Conservation (phyloP, 2,113 vertebrate species). For the Hippocampus comes region DNA sequence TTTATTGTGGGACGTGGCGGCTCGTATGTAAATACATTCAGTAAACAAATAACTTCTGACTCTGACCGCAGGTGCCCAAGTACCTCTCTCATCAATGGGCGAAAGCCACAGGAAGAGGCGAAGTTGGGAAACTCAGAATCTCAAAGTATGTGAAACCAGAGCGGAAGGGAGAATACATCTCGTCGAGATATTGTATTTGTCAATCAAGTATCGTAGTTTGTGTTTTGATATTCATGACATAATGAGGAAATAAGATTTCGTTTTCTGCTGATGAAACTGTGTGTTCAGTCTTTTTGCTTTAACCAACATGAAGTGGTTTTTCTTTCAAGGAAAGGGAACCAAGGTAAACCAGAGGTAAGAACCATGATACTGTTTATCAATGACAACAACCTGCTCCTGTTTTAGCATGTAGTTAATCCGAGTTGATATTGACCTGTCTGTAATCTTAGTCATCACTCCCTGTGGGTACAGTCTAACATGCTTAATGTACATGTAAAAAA, state of each 20-base stretch:
- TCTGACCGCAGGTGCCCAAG: constrained; percentile 69
- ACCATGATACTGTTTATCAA: not conserved
- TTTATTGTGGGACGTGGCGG: not conserved
- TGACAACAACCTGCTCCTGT: not conserved
- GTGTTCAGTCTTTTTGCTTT: too few species aligned
- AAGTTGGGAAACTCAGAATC: constrained; percentile 93
- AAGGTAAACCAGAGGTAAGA: constrained; percentile 75
- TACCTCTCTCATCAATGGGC: constrained; percentile 89
- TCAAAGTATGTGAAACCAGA: constrained; percentile 81
- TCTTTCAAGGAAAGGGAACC: constrained; percentile 65
- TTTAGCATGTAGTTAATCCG: too few species aligned
- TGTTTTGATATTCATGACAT: not conserved
- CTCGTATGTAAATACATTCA: not conserved
- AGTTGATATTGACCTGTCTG: not conserved
- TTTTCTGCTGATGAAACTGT: not conserved
- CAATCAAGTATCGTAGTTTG: not conserved
- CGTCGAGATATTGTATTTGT: not conserved
- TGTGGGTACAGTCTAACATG: not conserved
- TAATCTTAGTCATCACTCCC: not conserved
- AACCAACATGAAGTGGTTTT: not conserved
- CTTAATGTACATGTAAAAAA: not conserved
- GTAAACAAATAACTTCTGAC: not conserved
- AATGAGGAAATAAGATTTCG: not conserved
- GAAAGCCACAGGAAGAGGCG: constrained; percentile 91
- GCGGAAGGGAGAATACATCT: not conserved